These are phyloP conservation scores for Acronicta aceris DNA, from an alignment of 2,888 invertebrate species.

Conservation along the genomic window DNA sequence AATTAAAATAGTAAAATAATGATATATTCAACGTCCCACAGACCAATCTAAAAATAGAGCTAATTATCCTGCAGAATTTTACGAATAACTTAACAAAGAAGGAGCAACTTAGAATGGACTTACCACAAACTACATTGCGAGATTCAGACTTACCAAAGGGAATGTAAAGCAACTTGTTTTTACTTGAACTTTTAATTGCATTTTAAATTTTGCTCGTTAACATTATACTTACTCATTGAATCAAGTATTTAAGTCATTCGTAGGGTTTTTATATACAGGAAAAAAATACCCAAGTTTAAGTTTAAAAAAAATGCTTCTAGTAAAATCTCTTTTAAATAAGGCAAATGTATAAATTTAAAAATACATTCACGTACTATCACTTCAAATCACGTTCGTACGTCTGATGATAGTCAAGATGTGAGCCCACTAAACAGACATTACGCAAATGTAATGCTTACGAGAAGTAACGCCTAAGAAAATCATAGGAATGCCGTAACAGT, in stretches of 20 bases:
- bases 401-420: conserved; percentile 48
- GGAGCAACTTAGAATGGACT: conserved; percentile 72
- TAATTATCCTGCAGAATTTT: conserved; percentile 71
- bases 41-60: conserved; percentile 52
- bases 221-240: conserved; percentile 68
- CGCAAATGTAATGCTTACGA: conserved; percentile 62
- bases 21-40: conserved; percentile 10
- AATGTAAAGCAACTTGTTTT: conserved; percentile 82
- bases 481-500: conserved; percentile 69
- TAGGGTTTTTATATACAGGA: conserved; percentile 49
- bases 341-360: conserved; percentile 27
- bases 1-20: conserved; percentile 8
- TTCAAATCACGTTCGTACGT: conserved; percentile 39
- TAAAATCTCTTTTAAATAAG: conserved; percentile 22
- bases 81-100: conserved; percentile 72
- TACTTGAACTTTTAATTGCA: conserved; percentile 85
- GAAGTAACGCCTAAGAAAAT: conserved; percentile 62
- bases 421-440: conserved; percentile 48
- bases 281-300: conserved; percentile 21
- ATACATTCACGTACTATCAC: conserved; percentile 27
- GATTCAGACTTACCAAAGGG: conserved; percentile 81
- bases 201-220: conserved; percentile 85
- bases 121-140: conserved; percentile 77
- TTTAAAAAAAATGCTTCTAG: conserved; percentile 11
- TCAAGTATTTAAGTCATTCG: conserved; percentile 62